These are phyloP conservation scores for Amphilophus citrinellus DNA, from an alignment of 2,113 vertebrate genomes.

Conservation along the genomic window DNA sequence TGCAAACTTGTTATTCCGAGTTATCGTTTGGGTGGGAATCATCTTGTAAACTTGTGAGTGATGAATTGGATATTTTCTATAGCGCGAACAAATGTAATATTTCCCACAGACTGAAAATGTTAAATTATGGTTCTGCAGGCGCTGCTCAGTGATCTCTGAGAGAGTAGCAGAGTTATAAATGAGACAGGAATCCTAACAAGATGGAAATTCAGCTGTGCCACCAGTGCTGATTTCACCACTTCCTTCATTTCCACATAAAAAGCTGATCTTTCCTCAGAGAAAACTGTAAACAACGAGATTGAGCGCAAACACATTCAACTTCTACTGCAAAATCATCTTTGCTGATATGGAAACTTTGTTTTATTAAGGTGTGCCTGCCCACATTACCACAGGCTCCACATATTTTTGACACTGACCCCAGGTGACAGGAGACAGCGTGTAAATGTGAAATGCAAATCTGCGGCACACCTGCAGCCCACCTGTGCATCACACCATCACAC, in stretches of 20 bases:
- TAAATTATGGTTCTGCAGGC: not conserved
- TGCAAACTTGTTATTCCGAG: not conserved
- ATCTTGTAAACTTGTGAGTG: not conserved
- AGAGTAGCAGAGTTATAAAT: not conserved
- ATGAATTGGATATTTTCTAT: not conserved
- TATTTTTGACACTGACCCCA: not conserved
- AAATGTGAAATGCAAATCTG: not conserved
- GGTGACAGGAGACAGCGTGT: not conserved
- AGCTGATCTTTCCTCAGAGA: not conserved
- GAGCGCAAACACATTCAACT: not conserved
- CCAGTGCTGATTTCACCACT: not conserved
- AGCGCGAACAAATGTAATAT: not conserved
- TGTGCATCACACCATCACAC: fast-evolving
- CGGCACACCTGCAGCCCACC: fast-evolving
- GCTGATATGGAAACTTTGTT: not conserved
- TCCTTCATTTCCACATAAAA: not conserved
- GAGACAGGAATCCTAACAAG: not conserved
- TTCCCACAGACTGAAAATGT: not conserved
- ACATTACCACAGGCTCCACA: not conserved
- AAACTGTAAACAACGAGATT: not conserved
- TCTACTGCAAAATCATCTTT: not conserved
- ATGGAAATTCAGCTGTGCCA: not conserved
- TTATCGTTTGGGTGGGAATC: not conserved
- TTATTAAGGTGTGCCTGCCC: not conserved
- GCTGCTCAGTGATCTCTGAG: not conserved